Evolutionary conservation across 2,888 invertebrate species (phyloP).

Genomic region (Lithophane leautieri): DNA sequence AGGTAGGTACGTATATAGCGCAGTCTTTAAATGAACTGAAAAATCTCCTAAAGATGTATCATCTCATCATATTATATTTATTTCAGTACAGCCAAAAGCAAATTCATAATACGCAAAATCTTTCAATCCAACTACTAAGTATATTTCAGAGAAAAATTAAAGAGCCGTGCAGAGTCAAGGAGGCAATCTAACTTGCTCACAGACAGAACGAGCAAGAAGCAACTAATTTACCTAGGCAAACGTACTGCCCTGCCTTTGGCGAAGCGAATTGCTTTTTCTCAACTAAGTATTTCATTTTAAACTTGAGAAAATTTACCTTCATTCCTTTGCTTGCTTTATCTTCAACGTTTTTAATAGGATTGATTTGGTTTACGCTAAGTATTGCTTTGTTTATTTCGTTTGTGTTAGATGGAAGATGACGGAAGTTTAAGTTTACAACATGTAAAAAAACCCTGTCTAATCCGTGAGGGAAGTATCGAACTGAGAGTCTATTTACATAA

Average conservation of each 20-base stretch:
- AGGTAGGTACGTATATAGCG: too few species aligned
- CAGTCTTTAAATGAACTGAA: neutral
- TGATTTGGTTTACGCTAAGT: slow-evolving; percentile 58
- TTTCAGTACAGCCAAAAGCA: slow-evolving; percentile 17
- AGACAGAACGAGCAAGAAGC: slow-evolving; percentile 75
- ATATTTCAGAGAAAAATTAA: slow-evolving; percentile 74
- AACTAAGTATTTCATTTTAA: slow-evolving; percentile 75
- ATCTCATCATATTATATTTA: neutral
- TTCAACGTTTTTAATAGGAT: slow-evolving; percentile 56
- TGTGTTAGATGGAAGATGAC: neutral
- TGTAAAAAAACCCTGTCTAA: too few species aligned
- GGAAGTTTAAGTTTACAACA: neutral
- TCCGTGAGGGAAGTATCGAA: too few species aligned
- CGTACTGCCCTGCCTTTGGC: slow-evolving; percentile 69
- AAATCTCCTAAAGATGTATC: neutral
- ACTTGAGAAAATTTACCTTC: slow-evolving; percentile 71
- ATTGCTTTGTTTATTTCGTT: slow-evolving; percentile 31
- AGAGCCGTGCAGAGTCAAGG: slow-evolving; percentile 73
- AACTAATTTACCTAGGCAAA: slow-evolving; percentile 83
- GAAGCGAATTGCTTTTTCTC: slow-evolving; percentile 76
- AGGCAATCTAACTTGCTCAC: slow-evolving; percentile 84
- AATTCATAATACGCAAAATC: slow-evolving; percentile 32
- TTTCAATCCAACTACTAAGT: slow-evolving; percentile 40
- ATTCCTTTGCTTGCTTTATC: slow-evolving; percentile 61
- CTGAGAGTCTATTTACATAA: too few species aligned